These are phyloP conservation scores for Leptopilina clavipes DNA, from an alignment of 1,140 invertebrate genomes.

Conservation along the genomic window DNA sequence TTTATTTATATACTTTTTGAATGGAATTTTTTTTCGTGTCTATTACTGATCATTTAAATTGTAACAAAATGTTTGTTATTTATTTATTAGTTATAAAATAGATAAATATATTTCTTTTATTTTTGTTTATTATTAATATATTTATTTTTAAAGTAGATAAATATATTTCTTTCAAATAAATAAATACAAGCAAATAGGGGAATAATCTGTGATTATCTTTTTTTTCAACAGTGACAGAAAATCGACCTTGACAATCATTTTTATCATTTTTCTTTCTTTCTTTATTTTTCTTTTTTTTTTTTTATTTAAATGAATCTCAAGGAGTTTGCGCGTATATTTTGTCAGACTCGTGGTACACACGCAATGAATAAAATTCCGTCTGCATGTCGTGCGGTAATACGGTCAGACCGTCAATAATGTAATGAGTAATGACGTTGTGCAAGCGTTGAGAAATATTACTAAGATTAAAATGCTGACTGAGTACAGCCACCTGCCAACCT, in stretches of 20 bases:
- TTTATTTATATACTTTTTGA: too few species aligned
- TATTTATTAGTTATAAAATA: too few species aligned
- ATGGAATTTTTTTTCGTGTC: too few species aligned
- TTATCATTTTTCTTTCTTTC: not conserved
- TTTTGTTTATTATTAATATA: too few species aligned
- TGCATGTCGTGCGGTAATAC: constrained; percentile 44
- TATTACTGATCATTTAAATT: too few species aligned
- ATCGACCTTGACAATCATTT: constrained; percentile 8
- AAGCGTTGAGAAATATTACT: constrained; percentile 55
- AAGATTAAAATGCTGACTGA: constrained; percentile 55
- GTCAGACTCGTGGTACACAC: not conserved
- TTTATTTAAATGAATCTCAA: not conserved
- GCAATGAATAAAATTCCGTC: constrained; percentile 11
- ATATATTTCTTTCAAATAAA: too few species aligned
- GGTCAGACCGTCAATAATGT: constrained; percentile 44
- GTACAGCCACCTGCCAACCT: constrained; percentile 45
- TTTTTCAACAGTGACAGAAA: not conserved
- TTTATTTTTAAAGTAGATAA: too few species aligned
- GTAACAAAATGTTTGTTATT: too few species aligned
- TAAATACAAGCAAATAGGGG: too few species aligned
- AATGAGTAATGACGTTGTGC: constrained; percentile 46
- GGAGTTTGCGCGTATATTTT: not conserved
- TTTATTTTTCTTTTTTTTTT: too few species aligned
- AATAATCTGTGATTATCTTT: too few species aligned
- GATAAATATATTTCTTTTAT: too few species aligned